Evolutionary conservation across 2,888 invertebrate species (phyloP).

Genomic region (Tineola bisselliella): DNA sequence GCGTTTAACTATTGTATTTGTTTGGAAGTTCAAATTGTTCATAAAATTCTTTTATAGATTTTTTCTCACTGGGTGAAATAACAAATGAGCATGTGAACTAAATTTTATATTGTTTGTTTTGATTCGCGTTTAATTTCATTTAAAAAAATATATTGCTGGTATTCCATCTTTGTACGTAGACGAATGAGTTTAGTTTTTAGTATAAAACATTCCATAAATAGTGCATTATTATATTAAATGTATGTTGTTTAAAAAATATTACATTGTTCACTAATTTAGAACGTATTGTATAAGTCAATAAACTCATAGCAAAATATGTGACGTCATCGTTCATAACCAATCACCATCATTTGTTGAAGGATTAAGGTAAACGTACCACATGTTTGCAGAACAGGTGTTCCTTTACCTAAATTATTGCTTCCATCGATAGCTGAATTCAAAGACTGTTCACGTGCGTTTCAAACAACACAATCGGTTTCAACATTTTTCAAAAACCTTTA

Average conservation of each 20-base stretch:
- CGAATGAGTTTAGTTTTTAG: no score
- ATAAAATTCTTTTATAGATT: neutral
- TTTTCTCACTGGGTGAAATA: neutral
- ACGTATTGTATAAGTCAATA: neutral
- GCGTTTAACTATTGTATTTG: neutral
- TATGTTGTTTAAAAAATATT: no score
- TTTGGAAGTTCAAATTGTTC: neutral
- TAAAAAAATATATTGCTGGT: no score
- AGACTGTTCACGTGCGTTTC: neutral
- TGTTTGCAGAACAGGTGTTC: slow-evolving; percentile 36
- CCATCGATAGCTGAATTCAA: neutral
- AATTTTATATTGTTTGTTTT: neutral
- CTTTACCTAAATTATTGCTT: slow-evolving; percentile 31
- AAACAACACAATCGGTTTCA: neutral
- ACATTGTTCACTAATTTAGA: no score
- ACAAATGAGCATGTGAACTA: neutral
- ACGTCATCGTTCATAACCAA: neutral
- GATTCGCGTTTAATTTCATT: neutral
- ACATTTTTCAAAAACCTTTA: neutral
- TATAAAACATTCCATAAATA: no score
- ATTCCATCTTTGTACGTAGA: no score
- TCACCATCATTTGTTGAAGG: neutral
- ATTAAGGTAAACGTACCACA: neutral
- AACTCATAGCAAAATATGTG: neutral
- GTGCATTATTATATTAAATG: no score